Base-by-base conservation (phyloP, 2,888 invertebrate genomes). In the Drepana falcataria region DNA sequence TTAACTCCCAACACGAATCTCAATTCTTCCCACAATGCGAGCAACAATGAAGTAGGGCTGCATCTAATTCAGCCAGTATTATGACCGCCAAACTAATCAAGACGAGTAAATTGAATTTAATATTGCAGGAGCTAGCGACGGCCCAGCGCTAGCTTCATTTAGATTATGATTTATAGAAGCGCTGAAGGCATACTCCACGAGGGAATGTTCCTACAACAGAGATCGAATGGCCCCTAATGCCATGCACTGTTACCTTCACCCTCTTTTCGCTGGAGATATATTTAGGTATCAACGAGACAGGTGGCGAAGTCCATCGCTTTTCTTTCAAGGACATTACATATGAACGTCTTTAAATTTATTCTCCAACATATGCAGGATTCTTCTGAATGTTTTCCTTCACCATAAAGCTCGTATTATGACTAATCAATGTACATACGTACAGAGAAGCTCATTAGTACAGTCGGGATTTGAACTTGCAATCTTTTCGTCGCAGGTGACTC, bases 51-150 rank as follows among this genome's bases (percentile, higher is more conserved):
- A 68, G 69, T 68, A 68, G 61, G 66, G 61, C 62, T 71, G 75
- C 77, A 75, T 69, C 72, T 71, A 72, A 77, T 79, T 77, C 72
- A 68, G 67, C 65, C 62, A 70, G 69, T 68, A 79, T 83, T 81
- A 81, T 78, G 71, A 64, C 69, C 73, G 69, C 75, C 71, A 77
- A 85, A 82, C 82, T 85, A 86, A 86, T 86, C 84, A 84, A 84
- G 79, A 69, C 75, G 71, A 75, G 78, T 83, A 81, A 86, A 86
- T 85, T 86, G 84, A 84, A 85, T 85, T 84, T 83, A 84, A 86
- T 85, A 83, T 85, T 84, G 81, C 81, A 79, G 76, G 75, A 62
- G 72, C 73, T 65, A 48, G 48, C 52, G 40, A 21, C 41, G 49
- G 5, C 21, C 33, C 48, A 33, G 48, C 21, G 48, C 48, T 51